Base-by-base conservation (phyloP, 2,888 invertebrate genomes). In the Drosophila nigricruria region DNA sequence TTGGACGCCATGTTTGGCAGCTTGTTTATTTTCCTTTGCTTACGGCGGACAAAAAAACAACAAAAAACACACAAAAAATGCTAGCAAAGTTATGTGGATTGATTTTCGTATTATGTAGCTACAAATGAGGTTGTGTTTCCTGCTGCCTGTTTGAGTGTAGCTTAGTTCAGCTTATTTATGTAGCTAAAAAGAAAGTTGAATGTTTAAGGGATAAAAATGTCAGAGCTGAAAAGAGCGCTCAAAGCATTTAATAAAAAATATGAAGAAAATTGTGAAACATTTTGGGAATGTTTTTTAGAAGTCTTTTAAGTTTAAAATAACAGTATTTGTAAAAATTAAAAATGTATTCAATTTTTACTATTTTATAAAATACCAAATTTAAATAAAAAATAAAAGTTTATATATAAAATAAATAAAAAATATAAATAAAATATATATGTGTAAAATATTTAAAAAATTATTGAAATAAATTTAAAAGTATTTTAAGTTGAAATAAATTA, bases 31-130 rank as follows among this genome's bases (percentile, higher is more conserved):
- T 36, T 56, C 66, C 43, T 59, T 54, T 50, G 32, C 56, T 65
- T 70, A 49, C 40, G 16, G 25, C 16, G 45, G 4, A n/a, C 23
- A 14, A 9, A 16, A 47, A n/a, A n/a, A n/a, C n/a, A n/a, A n/a
- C n/a, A n/a, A n/a, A n/a, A n/a, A n/a, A n/a, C n/a, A n/a, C n/a
- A n/a, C n/a, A n/a, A n/a, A 45, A 47, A 47, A 49, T 18, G n/a
- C 18, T 12, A 12, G 12, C 52, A 63, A 74, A 79, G 68, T 74
- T 71, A 69, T 79, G 70, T 66, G 79, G 71, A 83, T 83, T 84
- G 82, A 85, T 83, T 85, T 72, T 70, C 65, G 70, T 53, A 74
- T 65, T 81, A 77, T 56, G 67, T 53, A 63, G 64, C 69, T 79
- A 77, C 71, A 84, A 84, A 80, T 77, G 68, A 79, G 58, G 36